Evolutionary conservation across 1,140 invertebrate genomes (phyloP).

Genomic region (Ganaspis sp.): DNA sequence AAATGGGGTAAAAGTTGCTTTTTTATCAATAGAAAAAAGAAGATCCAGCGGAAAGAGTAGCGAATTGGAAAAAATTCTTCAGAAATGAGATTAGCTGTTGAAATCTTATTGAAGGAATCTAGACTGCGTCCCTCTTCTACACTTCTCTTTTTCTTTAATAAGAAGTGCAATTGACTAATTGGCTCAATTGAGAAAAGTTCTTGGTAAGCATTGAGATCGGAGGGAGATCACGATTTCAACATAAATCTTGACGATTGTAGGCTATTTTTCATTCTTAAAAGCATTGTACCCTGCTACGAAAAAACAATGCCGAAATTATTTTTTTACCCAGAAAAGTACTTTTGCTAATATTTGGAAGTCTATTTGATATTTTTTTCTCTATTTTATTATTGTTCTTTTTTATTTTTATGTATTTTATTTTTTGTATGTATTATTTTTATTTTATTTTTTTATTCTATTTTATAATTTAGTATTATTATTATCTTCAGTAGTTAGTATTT

Average conservation of each 20-base stretch:
- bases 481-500: too few relatives aligned
- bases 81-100: constrained; percentile 15
- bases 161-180: constrained; percentile 70
- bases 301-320: background rate
- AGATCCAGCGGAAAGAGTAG: background rate
- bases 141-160: constrained; percentile 50
- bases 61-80: background rate
- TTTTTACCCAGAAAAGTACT: too few relatives aligned
- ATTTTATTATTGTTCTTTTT: too few relatives aligned
- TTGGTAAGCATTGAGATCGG: constrained; percentile 60
- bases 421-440: too few relatives aligned
- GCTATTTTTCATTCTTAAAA: background rate
- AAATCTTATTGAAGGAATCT: constrained; percentile 15
- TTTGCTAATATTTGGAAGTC: too few relatives aligned
- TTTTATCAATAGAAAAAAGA: background rate
- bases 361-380: too few relatives aligned
- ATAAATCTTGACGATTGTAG: background rate
- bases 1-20: too few relatives aligned
- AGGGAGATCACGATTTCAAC: constrained; percentile 9
- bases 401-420: too few relatives aligned
- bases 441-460: too few relatives aligned
- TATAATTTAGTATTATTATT: too few relatives aligned
- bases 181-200: constrained; percentile 69
- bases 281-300: background rate
- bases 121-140: constrained; percentile 25